Percentiles rank a stretch among this genome's conserved stretches.
phyloP scores from a whole-genome alignment of 2,888 invertebrate genomes.

The Neoitamus cyanurus region DNA sequence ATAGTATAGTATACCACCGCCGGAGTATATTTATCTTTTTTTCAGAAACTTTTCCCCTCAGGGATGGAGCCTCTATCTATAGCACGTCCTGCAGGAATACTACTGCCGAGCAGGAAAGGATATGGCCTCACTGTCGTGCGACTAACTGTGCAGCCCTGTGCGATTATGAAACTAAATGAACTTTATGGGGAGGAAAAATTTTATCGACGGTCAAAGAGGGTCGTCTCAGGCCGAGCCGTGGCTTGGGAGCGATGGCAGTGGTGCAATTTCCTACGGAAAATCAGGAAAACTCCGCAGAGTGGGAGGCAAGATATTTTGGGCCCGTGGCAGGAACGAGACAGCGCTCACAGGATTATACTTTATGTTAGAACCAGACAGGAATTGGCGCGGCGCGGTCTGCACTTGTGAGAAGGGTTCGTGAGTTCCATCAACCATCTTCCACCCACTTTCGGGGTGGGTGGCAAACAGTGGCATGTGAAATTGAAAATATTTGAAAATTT shows the following conservation, averaged over 20 bases:
- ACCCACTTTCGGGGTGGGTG: neutral
- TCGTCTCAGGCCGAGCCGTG: slow-evolving; percentile 30
- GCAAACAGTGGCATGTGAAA: neutral
- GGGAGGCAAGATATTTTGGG: neutral
- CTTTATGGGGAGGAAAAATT: slow-evolving; percentile 47
- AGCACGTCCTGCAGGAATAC: slow-evolving; percentile 8
- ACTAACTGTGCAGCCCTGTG: slow-evolving; percentile 28
- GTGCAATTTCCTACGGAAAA: slow-evolving; percentile 46
- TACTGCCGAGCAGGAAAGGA: neutral
- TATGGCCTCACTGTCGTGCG: neutral
- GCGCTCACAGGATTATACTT: slow-evolving; percentile 23
- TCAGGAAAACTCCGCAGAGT: slow-evolving; percentile 36
- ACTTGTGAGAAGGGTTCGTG: slow-evolving; percentile 40
- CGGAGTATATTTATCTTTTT: slow-evolving; percentile 29
- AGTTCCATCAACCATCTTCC: slow-evolving; percentile 29
- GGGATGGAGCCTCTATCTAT: slow-evolving; percentile 31
- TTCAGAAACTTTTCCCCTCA: slow-evolving; percentile 17
- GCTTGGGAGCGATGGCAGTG: neutral
- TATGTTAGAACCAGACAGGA: slow-evolving; percentile 45
- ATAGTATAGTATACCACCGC: neutral
- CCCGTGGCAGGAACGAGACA: neutral
- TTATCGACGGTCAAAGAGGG: slow-evolving; percentile 47
- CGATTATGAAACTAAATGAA: slow-evolving; percentile 47
- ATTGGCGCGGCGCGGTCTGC: slow-evolving; percentile 43
- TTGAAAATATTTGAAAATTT: neutral